These are phyloP conservation scores for Ceratitis capitata DNA, from an alignment of 1,140 invertebrate species.

Conservation along the genomic window DNA sequence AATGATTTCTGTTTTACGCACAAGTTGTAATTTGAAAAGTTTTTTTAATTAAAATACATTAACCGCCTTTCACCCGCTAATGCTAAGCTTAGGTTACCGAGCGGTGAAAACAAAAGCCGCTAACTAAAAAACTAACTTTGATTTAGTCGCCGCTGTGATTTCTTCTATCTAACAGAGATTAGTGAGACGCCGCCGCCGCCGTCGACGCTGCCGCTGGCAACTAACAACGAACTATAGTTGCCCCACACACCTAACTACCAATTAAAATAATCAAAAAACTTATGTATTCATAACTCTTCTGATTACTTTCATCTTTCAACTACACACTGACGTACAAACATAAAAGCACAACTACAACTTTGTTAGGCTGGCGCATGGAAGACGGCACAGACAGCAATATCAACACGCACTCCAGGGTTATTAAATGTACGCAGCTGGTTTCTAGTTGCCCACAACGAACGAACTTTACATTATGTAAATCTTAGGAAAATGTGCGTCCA, in stretches of 20 bases:
- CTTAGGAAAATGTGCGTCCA: constrained; percentile 6
- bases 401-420: not conserved
- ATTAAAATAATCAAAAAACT: constrained; percentile 30
- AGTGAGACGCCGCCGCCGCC: not conserved
- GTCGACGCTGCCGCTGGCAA: no score
- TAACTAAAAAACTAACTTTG: not conserved
- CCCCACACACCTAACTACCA: not conserved
- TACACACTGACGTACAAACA: not conserved
- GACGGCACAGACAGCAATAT: not conserved
- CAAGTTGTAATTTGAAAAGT: constrained; percentile 24
- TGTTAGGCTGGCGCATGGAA: no score
- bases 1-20: not conserved
- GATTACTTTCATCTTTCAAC: not conserved
- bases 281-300: constrained; percentile 7
- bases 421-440: not conserved
- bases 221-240: not conserved
- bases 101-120: not conserved
- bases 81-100: no score
- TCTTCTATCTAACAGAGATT: constrained; percentile 14
- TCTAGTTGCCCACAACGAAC: not conserved
- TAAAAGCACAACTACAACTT: no score
- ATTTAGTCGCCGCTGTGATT: not conserved
- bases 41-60: constrained; percentile 23
- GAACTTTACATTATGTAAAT: constrained; percentile 7
- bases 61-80: not conserved